Evolutionary conservation across 2,888 invertebrate species (phyloP), one percentile per base, ranked within the genome.

Genomic region (Euzetes globulus): DNA sequence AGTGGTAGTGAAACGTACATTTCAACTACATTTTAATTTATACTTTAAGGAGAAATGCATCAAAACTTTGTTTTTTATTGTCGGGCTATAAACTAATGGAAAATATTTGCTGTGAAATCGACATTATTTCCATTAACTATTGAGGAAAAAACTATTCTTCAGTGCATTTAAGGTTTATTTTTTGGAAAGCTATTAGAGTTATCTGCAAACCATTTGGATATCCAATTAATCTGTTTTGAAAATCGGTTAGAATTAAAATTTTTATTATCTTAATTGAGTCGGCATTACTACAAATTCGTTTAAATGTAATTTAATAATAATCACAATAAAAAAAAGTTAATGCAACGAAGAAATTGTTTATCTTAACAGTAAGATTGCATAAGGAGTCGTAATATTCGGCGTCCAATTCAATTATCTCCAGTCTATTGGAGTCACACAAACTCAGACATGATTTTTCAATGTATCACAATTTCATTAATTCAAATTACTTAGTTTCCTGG

Each of bases 41-140:
- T 25, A 22, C 25, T 55, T 55, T 3, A 13, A n/a, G 13, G 50
- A 55, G 25, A 55, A 55, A 55, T 22, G 22, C n/a, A 55, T 55
- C 55, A 19, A 13, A 50, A 50, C 6, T 50, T 19, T 19, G 19
- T 25, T 63, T 63, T n/a, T 63, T 63, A 63, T 63, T 63, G 29
- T 63, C 33, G 17, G 63, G 1, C 63, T 63, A 63, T 63, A 63
- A 33, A 63, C 27, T 37, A 63, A 63, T 63, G 29, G 63, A 15
- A 63, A 33, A 63, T 63, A 63, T 63, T 63, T 17, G 63, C 37
- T 63, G 63, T 63, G 63, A 63, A 63, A 63, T 33, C 63, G 17
- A 37, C 37, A 37, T 27, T 63, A 37, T 63, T 63, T 63, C 25
- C 25, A 63, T 33, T 33, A 22, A 63, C 33, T 33, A 33, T 63